Evolutionary conservation across 2,797 vertebrate genomes (phyloP).

Genomic region (Catharus ustulatus): DNA sequence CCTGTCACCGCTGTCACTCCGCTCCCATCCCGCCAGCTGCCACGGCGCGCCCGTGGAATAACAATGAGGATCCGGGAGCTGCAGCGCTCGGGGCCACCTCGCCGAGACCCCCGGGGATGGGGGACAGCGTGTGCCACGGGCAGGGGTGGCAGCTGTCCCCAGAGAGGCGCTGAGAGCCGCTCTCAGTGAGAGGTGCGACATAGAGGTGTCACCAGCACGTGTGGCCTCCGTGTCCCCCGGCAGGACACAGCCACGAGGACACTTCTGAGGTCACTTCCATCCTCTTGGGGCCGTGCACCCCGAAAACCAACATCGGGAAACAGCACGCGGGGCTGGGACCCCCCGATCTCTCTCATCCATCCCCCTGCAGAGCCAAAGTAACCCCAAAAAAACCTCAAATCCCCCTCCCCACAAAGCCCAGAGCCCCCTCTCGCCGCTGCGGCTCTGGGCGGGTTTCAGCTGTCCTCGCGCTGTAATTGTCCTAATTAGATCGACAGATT

Average conservation of each 20-base stretch:
- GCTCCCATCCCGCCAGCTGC: slow-evolving; percentile 56
- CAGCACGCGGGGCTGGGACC: fast-evolving
- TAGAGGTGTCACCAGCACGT: fast-evolving
- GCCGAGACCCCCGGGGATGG: background rate
- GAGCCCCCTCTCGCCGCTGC: background rate
- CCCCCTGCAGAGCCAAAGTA: background rate
- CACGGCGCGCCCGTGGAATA: slow-evolving; percentile 22
- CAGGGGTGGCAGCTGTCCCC: background rate
- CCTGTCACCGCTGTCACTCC: slow-evolving; percentile 66
- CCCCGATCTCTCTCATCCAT: fast-evolving
- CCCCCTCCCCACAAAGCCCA: fast-evolving
- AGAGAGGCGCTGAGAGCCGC: background rate
- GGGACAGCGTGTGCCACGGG: background rate
- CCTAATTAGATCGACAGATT: slow-evolving; percentile 79
- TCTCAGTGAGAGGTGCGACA: background rate
- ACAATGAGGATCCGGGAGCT: slow-evolving; percentile 16
- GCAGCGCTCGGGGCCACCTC: fast-evolving
- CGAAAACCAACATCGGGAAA: fast-evolving
- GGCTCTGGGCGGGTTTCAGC: background rate
- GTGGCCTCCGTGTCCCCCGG: fast-evolving
- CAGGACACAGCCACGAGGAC: background rate
- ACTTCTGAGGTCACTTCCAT: background rate
- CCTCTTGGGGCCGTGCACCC: background rate
- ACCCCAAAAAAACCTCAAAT: background rate
- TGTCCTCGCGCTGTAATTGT: slow-evolving; percentile 73